These are phyloP conservation scores for Ranitomeya variabilis DNA, from an alignment of 2,113 vertebrate species.

Conservation along the genomic window DNA sequence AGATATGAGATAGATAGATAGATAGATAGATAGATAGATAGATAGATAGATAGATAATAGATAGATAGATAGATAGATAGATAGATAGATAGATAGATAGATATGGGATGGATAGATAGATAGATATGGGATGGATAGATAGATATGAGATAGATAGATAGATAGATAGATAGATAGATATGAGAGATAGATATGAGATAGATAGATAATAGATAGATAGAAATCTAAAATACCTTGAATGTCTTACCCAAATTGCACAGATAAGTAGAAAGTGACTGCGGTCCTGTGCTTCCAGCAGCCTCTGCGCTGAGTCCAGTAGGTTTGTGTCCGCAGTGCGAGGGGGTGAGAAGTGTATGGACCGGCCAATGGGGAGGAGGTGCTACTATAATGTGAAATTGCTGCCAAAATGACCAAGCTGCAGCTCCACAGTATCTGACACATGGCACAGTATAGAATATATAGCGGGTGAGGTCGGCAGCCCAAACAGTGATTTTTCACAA, in stretches of 20 bases:
- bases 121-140: no score
- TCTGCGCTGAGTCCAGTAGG: neutral
- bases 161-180: no score
- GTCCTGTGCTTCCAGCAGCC: neutral
- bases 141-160: no score
- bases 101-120: no score
- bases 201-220: neutral
- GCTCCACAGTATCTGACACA: neutral
- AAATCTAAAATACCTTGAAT: neutral
- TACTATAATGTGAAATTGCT: neutral
- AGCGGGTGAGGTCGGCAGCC: neutral
- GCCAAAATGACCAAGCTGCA: neutral
- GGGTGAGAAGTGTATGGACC: neutral
- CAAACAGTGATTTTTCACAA: neutral
- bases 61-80: no score
- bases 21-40: no score
- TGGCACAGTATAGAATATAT: neutral
- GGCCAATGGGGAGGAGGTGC: neutral
- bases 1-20: no score
- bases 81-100: no score
- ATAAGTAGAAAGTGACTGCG: neutral
- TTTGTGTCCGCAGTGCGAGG: neutral
- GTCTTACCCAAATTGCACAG: neutral
- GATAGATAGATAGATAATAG: no score
- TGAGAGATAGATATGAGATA: neutral